Evolutionary conservation across 2,113 vertebrate species (phyloP).

Genomic region (Cephalopterus ornatus): DNA sequence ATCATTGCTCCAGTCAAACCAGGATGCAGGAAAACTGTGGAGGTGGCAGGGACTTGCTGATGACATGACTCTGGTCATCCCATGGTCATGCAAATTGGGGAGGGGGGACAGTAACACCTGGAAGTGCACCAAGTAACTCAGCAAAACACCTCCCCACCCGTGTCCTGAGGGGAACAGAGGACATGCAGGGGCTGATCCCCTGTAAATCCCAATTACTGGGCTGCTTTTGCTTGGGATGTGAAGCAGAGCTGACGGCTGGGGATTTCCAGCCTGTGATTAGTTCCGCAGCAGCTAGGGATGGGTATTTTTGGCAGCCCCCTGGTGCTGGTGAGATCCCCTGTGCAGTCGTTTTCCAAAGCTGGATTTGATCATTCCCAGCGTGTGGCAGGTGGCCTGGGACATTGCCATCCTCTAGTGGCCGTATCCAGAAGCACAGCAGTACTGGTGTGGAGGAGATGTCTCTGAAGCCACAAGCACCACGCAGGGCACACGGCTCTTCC

Average conservation of each 20-base stretch:
- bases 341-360: fast-evolving
- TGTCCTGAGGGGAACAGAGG: background rate
- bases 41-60: background rate
- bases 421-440: background rate
- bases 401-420: slow-evolving; percentile 60
- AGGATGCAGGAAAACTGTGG: background rate
- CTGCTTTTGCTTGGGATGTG: background rate
- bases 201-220: background rate
- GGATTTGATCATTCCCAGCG: background rate
- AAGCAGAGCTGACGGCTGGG: background rate
- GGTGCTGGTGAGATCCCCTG: fast-evolving
- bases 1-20: background rate
- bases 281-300: fast-evolving
- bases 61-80: background rate
- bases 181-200: fast-evolving
- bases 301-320: background rate
- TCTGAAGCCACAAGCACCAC: fast-evolving
- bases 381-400: background rate
- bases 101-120: background rate
- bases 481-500: fast-evolving
- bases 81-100: background rate
- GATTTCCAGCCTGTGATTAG: background rate
- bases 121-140: background rate
- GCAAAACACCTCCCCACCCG: fast-evolving
- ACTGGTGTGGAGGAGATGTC: background rate